Percentiles rank a stretch among this genome's conserved stretches.
Conservation (phyloP, 2,888 invertebrate species). For the Hipparchia semele region DNA sequence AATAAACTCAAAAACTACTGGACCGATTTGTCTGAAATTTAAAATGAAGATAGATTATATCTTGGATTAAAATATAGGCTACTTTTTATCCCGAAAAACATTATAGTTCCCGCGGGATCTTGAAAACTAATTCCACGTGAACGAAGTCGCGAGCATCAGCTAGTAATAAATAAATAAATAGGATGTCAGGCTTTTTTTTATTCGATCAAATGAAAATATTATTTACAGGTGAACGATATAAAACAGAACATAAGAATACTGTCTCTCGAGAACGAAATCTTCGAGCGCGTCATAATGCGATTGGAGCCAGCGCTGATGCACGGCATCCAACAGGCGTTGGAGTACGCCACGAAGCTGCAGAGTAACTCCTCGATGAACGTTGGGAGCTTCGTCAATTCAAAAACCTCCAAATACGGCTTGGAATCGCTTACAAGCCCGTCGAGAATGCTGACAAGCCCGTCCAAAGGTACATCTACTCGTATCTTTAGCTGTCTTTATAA, state of each 20-base stretch:
- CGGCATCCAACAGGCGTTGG: constrained; percentile 72
- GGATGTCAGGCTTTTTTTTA: too few relatives aligned
- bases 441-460: background rate
- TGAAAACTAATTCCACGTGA: too few relatives aligned
- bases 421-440: constrained; percentile 60
- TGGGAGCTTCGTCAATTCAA: constrained; percentile 60
- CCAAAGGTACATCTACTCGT: background rate
- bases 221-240: constrained; percentile 52
- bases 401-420: constrained; percentile 54
- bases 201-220: too few relatives aligned
- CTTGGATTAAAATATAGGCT: too few relatives aligned
- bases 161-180: too few relatives aligned
- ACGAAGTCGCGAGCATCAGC: too few relatives aligned
- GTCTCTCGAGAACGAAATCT: constrained; percentile 77
- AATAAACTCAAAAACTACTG: too few relatives aligned
- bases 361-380: constrained; percentile 55
- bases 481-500: background rate
- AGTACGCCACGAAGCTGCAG: constrained; percentile 63
- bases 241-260: constrained; percentile 61
- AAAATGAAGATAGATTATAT: too few relatives aligned
- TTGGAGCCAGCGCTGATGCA: constrained; percentile 72
- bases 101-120: too few relatives aligned
- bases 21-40: too few relatives aligned
- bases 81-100: too few relatives aligned
- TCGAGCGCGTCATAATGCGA: constrained; percentile 73